Conservation (phyloP, 2,113 vertebrate species). For the Podilymbus podiceps region DNA sequence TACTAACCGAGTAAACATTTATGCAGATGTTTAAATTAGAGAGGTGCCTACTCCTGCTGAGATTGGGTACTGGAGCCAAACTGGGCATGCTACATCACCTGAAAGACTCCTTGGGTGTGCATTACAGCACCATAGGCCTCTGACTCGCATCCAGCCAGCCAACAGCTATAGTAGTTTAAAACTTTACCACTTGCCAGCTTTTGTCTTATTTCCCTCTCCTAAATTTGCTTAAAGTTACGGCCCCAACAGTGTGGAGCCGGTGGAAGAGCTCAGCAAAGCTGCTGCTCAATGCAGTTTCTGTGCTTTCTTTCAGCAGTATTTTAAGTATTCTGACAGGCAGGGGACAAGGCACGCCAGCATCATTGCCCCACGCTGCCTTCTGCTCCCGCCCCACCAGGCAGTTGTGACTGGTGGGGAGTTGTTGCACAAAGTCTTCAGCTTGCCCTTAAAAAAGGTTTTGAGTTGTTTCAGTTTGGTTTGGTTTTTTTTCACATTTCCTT, state of each 20-base stretch:
- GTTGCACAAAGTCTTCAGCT: neutral
- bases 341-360: rapidly evolving
- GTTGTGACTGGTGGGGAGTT: rapidly evolving
- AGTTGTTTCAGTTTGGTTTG: neutral
- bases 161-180: neutral
- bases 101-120: neutral
- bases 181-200: neutral
- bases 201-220: neutral
- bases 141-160: rapidly evolving
- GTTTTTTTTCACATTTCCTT: neutral
- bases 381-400: neutral
- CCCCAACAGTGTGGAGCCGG: neutral
- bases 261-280: neutral
- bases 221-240: neutral
- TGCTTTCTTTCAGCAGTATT: neutral
- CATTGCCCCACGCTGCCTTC: rapidly evolving
- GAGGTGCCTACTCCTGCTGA: neutral
- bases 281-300: rapidly evolving
- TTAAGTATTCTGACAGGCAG: neutral
- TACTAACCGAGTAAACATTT: neutral
- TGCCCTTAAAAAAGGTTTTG: neutral
- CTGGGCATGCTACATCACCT: neutral
- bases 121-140: neutral
- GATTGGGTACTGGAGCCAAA: neutral
- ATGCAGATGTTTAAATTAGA: neutral